Base-by-base conservation (phyloP, 2,113 vertebrate species). In the Motacilla alba region DNA sequence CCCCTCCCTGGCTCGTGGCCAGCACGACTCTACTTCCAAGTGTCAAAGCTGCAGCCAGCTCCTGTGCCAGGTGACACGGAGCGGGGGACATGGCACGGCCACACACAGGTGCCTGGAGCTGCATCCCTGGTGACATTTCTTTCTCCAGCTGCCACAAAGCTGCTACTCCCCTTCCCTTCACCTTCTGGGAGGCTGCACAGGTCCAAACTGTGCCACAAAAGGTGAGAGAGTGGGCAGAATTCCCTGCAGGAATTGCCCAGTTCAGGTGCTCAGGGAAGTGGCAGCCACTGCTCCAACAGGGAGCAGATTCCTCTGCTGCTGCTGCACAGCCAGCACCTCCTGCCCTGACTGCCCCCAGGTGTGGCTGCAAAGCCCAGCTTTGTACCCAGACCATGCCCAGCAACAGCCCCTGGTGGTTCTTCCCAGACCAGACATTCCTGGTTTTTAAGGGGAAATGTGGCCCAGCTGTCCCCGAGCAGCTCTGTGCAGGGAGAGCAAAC, bases 1-100 rank as follows among this genome's bases (percentile, higher is more conserved):
- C 90, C 94, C 93, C 90, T 80, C 3, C 16, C 59, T 66, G 88
- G 94, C 93, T 75, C 64, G 2, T 5, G 7, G 31, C 90, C 95
- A 96, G 83, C 69, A 39, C 15, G 44, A 50, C 76, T 47, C 83
- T n/a, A 33, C 64, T 74, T 86, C 76, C 85, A 88, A 84, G 58
- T 3, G 58, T 3, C 27, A 87, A 46, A 87, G 67, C 81, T 91
- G 37, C 31, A 81, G 67, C 15, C 69, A 76, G 89, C 73, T 60
- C 88, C 46, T 24, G 70, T 67, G 89, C 56, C 93, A 88, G 87
- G 87, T 64, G 69, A 79, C 70, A 77, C 5, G 0, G 49, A 33
- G 58, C 1, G 10, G 58, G 63, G 44, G 55, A 37, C 46, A 24
- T 0, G 1, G 44, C 49, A 17, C 0, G 2, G 78, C 53, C 55